Conservation (phyloP, 2,888 invertebrate genomes). For the Nomada hirtipes region DNA sequence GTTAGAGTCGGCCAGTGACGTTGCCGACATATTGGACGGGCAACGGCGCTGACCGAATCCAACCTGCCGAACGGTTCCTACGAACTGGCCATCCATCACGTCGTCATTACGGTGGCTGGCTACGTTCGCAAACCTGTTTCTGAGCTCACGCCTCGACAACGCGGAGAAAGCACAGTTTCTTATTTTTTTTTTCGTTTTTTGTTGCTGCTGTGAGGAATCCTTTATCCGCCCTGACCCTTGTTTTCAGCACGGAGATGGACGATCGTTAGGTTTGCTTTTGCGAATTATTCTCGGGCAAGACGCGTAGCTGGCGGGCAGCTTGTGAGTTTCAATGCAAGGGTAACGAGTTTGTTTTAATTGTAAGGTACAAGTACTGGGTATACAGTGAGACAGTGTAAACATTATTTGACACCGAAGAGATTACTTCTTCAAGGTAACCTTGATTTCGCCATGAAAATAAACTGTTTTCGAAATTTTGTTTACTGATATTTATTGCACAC, state of each 20-base stretch:
- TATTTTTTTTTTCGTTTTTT: neutral
- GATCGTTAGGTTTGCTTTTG: too few species aligned
- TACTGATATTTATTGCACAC: too few species aligned
- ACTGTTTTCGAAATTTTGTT: too few species aligned
- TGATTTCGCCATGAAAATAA: too few species aligned
- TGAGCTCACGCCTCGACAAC: slow-evolving; percentile 66
- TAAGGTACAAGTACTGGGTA: too few species aligned
- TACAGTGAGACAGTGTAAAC: too few species aligned
- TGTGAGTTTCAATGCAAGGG: too few species aligned
- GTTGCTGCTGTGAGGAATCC: slow-evolving; percentile 28
- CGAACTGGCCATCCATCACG: slow-evolving; percentile 78
- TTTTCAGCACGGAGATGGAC: neutral
- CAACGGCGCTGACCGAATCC: slow-evolving; percentile 50
- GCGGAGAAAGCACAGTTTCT: slow-evolving; percentile 48
- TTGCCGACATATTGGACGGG: slow-evolving; percentile 70
- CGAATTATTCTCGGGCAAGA: neutral
- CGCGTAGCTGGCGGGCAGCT: too few species aligned
- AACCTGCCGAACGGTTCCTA: slow-evolving; percentile 61
- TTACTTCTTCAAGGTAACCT: too few species aligned
- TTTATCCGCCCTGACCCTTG: slow-evolving; percentile 3
- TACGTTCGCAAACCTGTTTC: slow-evolving; percentile 69
- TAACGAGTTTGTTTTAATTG: too few species aligned
- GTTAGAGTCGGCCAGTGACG: slow-evolving; percentile 54
- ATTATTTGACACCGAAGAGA: too few species aligned
- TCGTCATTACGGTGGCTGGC: slow-evolving; percentile 75